Evolutionary conservation across 2,888 invertebrate species (phyloP), one percentile per base, ranked within the genome.

Genomic region (Drepana falcataria): DNA sequence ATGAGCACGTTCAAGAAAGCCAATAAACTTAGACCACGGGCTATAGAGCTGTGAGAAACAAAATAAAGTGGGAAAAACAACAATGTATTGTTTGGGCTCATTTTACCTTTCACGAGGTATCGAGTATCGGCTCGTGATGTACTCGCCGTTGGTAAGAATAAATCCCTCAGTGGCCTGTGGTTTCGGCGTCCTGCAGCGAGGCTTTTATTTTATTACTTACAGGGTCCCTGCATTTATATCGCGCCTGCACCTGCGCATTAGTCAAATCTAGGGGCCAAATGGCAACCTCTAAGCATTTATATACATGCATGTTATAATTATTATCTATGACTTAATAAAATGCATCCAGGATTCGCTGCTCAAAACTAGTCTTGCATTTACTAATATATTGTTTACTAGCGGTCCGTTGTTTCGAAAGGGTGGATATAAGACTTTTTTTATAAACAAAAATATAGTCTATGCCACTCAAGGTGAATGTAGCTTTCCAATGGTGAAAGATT

Each of bases 191-290:
- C 74, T 77, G 79, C 75, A 64, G 78, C 62, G 80, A 78, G 77
- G 68, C 71, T 73, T 80, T 85, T 79, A 81, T 83, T 83, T 84
- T 83, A 82, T 85, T 85, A 71, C 68, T 81, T 81, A 81, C 72
- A 81, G 77, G 81, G 79, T 78, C 72, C 68, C 83, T 83, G 83
- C 75, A 74, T 83, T 79, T 79, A 74, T 72, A 75, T 70, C 51
- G 37, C 21, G 21, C 21, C 21, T 21, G 21, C 21, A 1, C 34
- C 40, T 51, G 40, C 51, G 49, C 41, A 33, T 70, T 65, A 61
- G 56, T 64, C 65, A 53, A 49, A 58, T 63, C 62, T 61, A 59
- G 55, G 34, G 49, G 49, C 49, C 49, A 49, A 49, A 49, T 37
- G 35, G 40, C 6, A 44, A n/a, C 40, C 7, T 51, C 40, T 41